A percentile compares a stretch with the other conserved stretches of the same genome.
These are phyloP conservation scores for Amiota minor DNA, from an alignment of 2,888 invertebrate genomes.

Conservation along the genomic window DNA sequence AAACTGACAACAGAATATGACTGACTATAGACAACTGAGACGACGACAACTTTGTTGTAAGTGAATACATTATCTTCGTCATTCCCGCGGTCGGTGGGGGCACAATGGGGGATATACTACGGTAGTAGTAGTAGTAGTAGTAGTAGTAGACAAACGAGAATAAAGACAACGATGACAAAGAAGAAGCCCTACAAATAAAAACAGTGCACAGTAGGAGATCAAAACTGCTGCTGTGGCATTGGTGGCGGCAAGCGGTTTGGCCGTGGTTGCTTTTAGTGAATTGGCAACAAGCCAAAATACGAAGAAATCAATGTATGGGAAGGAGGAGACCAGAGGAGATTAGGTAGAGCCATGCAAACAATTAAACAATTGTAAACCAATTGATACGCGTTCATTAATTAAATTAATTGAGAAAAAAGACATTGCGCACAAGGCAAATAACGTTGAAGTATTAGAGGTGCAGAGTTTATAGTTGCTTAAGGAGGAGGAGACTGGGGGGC, in stretches of 20 bases:
- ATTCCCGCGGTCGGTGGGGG: too few species aligned
- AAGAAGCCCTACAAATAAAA: constrained; percentile 19
- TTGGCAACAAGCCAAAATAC: background rate
- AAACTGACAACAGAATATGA: constrained; percentile 17
- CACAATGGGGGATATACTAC: background rate
- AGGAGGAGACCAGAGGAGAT: background rate
- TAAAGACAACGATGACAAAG: background rate
- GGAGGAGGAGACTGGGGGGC: background rate
- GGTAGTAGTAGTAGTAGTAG: background rate
- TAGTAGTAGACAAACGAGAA: background rate
- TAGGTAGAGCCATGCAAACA: constrained; percentile 47
- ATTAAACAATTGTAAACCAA: constrained; percentile 58
- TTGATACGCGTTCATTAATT: constrained; percentile 59
- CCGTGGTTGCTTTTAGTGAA: background rate
- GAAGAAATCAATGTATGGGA: background rate
- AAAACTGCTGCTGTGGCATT: background rate
- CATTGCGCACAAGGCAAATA: background rate
- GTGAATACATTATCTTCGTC: background rate
- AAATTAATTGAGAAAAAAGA: constrained; percentile 25
- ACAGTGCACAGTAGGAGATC: constrained; percentile 23
- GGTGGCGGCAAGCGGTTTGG: background rate
- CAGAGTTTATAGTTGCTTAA: background rate
- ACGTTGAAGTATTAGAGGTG: background rate
- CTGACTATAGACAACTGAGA: constrained; percentile 8
- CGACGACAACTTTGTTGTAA: constrained; percentile 8